These are phyloP conservation scores for Hypomesus transpacificus DNA, from an alignment of 2,113 vertebrate species.

Conservation along the genomic window DNA sequence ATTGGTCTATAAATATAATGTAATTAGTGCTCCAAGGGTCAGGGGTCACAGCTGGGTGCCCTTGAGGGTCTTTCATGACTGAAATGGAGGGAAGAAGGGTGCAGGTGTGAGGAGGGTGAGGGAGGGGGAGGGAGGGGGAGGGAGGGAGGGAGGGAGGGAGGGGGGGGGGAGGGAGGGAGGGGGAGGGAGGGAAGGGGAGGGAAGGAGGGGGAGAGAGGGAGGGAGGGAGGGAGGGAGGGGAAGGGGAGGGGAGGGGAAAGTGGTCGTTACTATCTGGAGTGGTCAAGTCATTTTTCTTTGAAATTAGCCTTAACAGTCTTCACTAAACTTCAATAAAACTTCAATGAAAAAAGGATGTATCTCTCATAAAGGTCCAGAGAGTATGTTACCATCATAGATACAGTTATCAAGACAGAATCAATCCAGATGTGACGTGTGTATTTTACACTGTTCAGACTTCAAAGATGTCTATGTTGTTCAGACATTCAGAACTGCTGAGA, in stretches of 20 bases:
- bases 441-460: no score
- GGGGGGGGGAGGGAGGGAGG: no score
- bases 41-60: conserved; percentile 65
- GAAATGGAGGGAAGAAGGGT: conserved; percentile 56
- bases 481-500: background rate
- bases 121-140: no score
- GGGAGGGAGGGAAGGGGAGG: background rate
- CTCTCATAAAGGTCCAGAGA: no score
- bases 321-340: background rate
- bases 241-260: background rate
- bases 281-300: background rate
- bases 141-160: no score
- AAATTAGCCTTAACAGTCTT: background rate
- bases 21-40: conserved; percentile 59
- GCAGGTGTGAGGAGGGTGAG: conserved; percentile 40
- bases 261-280: background rate
- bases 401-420: no score
- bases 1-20: conserved; percentile 48
- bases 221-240: no score
- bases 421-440: no score
- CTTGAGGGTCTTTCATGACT: conserved; percentile 54
- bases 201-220: no score
- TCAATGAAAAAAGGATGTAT: no score
- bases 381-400: no score
- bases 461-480: background rate